Evolutionary conservation across 2,113 vertebrate species (phyloP).

Genomic region (Pionites leucogaster): DNA sequence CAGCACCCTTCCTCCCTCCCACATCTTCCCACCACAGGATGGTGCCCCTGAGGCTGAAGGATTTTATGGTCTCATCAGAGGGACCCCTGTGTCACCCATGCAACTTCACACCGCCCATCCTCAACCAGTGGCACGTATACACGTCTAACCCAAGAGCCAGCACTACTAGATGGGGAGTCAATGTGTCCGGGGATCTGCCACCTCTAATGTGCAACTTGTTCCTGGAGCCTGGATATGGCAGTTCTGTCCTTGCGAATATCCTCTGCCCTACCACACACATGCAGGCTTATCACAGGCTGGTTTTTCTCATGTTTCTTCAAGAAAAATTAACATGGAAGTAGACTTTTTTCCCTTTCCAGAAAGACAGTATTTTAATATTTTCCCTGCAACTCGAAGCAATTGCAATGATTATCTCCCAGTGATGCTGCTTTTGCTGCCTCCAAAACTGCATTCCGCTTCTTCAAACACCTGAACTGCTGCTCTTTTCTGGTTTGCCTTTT

Average conservation of each 20-base stretch:
- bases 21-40: background rate
- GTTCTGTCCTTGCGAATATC: background rate
- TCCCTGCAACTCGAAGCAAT: background rate
- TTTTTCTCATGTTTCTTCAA: background rate
- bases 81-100: fast-evolving
- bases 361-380: background rate
- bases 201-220: background rate
- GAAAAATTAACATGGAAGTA: background rate
- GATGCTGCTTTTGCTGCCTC: background rate
- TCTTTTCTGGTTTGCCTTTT: background rate
- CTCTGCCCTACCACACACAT: background rate
- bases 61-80: background rate
- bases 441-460: background rate
- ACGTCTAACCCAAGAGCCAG: fast-evolving
- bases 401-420: background rate
- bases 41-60: background rate
- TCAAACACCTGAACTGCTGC: background rate
- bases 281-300: background rate
- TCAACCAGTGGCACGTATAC: background rate
- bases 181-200: background rate
- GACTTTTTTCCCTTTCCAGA: background rate
- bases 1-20: background rate
- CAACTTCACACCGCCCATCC: background rate
- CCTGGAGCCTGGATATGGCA: background rate
- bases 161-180: background rate